These are phyloP conservation scores for Motacilla alba DNA, from an alignment of 2,113 vertebrate species.

Conservation along the genomic window DNA sequence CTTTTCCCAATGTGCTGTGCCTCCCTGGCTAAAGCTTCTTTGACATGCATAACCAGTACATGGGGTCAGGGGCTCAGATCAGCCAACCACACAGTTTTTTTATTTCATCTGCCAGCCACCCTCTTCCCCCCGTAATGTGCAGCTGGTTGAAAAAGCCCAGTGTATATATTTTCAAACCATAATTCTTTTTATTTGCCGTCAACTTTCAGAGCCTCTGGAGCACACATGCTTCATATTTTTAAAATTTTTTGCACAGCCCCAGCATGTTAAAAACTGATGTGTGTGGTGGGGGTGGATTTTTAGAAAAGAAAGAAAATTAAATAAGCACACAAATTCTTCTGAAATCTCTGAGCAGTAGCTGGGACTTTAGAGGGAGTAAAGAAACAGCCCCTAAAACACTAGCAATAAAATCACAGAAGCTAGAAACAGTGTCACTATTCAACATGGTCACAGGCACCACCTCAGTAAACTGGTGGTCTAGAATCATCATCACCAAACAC, in stretches of 20 bases:
- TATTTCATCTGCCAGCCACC: neutral
- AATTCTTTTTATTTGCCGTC: conserved; percentile 29
- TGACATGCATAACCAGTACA: neutral
- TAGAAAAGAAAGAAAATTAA: neutral
- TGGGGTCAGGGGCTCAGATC: neutral
- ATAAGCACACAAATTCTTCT: neutral
- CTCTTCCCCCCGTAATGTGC: neutral
- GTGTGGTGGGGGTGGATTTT: neutral
- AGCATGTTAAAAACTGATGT: neutral
- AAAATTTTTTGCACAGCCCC: neutral
- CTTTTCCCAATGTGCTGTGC: neutral
- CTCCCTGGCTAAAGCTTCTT: neutral
- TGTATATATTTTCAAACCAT: neutral
- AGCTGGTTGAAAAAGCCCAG: neutral
- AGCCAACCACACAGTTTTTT: neutral
- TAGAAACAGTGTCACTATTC: neutral
- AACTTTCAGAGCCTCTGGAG: conserved; percentile 3
- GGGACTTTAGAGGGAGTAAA: neutral
- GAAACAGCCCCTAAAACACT: neutral
- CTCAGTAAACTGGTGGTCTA: neutral
- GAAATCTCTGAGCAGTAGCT: neutral
- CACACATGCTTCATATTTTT: conserved; percentile 38
- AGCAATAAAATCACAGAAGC: neutral
- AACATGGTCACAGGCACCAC: neutral
- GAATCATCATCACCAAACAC: neutral